A percentile compares a stretch with the other conserved stretches of the same genome.
phyloP scores from a whole-genome alignment of 2,888 invertebrate genomes.

The Tholera decimalis region DNA sequence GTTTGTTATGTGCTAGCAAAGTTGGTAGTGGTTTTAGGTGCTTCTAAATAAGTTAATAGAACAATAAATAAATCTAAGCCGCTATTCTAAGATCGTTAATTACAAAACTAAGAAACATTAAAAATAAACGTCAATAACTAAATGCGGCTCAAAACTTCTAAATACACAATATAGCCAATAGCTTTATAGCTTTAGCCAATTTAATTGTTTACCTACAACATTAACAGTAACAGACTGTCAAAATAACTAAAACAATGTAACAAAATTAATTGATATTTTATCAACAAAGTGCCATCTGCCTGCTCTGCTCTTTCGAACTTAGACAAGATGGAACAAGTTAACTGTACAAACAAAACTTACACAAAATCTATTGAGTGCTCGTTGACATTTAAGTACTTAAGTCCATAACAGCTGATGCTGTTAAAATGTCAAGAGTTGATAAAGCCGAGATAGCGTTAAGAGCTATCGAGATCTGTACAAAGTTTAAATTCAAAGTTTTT shows the following conservation, averaged over 20 bases:
- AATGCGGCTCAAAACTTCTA: background rate
- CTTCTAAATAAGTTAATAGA: no score
- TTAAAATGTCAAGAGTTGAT: conserved; percentile 1
- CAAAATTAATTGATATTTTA: conserved; percentile 45
- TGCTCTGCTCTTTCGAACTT: conserved; percentile 28
- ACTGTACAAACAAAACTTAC: conserved; percentile 29
- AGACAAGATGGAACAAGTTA: conserved; percentile 22
- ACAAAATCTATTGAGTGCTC: conserved; percentile 30
- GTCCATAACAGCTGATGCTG: conserved; percentile 16
- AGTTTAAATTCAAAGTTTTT: no score
- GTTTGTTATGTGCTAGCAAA: background rate
- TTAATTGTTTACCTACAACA: conserved; percentile 16
- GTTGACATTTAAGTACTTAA: conserved; percentile 25
- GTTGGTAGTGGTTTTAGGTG: background rate
- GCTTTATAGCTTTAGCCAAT: background rate
- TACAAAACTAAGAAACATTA: no score
- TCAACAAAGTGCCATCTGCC: conserved; percentile 42
- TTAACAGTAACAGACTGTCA: background rate
- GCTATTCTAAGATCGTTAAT: no score
- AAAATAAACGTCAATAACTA: no score
- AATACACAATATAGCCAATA: no score
- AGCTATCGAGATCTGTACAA: background rate
- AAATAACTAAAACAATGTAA: conserved; percentile 14
- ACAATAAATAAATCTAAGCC: no score
- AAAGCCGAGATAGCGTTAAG: background rate